phyloP scores from a whole-genome alignment of 2,888 invertebrate genomes.

The Anarsia innoxiella region DNA sequence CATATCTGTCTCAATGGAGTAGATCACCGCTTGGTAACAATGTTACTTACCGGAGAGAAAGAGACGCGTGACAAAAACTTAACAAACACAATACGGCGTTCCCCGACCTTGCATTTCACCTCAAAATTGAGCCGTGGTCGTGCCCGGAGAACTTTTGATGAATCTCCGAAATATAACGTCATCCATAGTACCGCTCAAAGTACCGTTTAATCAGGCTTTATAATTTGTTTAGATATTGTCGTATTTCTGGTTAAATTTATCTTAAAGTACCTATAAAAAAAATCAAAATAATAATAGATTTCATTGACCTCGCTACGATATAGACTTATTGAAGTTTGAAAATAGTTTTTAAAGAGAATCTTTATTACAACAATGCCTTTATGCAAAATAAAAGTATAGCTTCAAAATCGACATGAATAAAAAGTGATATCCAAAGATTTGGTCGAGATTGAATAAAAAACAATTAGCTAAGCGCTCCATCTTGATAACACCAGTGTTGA shows the following conservation, averaged over 20 bases:
- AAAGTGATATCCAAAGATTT: too few relatives aligned
- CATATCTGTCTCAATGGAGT: conserved; percentile 59
- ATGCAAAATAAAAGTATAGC: too few relatives aligned
- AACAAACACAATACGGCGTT: conserved; percentile 54
- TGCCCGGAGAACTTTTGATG: conserved; percentile 47
- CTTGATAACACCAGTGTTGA: conserved; percentile 33
- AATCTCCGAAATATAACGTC: conserved; percentile 52
- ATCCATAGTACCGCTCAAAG: conserved; percentile 55
- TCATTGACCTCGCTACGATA: too few relatives aligned
- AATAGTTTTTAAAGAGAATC: too few relatives aligned
- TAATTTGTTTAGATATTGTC: conserved; percentile 25
- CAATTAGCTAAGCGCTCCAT: conserved; percentile 27
- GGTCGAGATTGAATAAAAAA: too few relatives aligned
- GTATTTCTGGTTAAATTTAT: background rate
- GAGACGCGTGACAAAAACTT: conserved; percentile 62
- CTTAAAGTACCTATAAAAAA: background rate
- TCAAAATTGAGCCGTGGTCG: conserved; percentile 60
- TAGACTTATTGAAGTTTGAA: too few relatives aligned
- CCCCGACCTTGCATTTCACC: conserved; percentile 60
- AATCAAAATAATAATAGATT: background rate
- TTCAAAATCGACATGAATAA: too few relatives aligned
- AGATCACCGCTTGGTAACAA: conserved; percentile 52
- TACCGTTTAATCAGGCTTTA: conserved; percentile 54
- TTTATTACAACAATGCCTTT: too few relatives aligned
- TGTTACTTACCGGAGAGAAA: conserved; percentile 49